Evolutionary conservation across 2,113 vertebrate species (phyloP).

Genomic region (Tursiops truncatus): DNA sequence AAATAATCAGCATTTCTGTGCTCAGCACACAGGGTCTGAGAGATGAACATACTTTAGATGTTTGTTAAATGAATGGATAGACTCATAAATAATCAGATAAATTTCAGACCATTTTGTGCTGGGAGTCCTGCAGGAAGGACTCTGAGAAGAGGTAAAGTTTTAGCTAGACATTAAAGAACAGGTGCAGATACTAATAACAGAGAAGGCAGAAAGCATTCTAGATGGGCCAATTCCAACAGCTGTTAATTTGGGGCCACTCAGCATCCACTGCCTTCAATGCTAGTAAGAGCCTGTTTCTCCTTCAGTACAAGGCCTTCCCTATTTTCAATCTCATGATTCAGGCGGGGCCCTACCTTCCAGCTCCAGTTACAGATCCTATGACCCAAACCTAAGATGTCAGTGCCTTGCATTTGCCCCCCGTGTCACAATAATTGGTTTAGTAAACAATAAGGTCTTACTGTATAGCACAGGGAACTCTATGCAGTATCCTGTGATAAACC

Average conservation of each 20-base stretch:
- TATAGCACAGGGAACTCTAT: not conserved
- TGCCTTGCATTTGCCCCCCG: accelerated
- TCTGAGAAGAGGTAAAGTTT: not conserved
- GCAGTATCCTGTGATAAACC: not conserved
- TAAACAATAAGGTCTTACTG: not conserved
- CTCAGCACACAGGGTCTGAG: not conserved
- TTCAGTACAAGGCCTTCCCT: too few species aligned
- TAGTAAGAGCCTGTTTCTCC: not conserved
- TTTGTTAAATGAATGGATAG: not conserved
- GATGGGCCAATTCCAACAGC: not conserved
- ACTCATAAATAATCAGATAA: not conserved
- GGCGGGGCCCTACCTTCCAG: not conserved
- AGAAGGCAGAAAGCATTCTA: not conserved
- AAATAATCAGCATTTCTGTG: not conserved
- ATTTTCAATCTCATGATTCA: not conserved
- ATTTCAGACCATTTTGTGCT: not conserved
- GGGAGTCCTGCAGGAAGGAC: not conserved
- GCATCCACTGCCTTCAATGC: too few species aligned
- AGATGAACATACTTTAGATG: not conserved
- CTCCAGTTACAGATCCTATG: not conserved
- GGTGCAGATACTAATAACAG: not conserved
- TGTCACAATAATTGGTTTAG: not conserved
- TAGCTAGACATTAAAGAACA: not conserved
- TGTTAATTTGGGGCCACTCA: not conserved
- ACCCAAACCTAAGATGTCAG: not conserved